Evolutionary conservation across 2,113 vertebrate genomes (phyloP).

Genomic region (Gasterosteus nipponicus): DNA sequence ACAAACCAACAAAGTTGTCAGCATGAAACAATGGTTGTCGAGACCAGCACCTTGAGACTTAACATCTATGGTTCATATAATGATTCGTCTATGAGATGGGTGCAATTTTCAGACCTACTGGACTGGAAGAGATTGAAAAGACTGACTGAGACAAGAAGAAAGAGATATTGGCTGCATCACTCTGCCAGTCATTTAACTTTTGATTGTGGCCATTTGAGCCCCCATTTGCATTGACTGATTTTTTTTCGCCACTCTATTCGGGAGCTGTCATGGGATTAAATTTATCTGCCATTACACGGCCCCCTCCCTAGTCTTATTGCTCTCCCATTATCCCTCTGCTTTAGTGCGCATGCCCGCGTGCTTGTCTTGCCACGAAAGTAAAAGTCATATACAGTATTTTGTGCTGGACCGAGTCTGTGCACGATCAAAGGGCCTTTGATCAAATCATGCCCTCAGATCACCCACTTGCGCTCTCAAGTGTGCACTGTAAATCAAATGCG

Average conservation of each 20-base stretch:
- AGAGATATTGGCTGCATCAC: constrained; percentile 15
- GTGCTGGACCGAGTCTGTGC: constrained; percentile 47
- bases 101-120: constrained; percentile 3
- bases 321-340: constrained; percentile 48
- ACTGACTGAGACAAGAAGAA: constrained; percentile 13
- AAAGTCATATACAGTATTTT: constrained; percentile 37
- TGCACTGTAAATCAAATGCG: constrained; percentile 18
- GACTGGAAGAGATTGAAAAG: background rate
- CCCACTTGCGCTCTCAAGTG: constrained; percentile 45
- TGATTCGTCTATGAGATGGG: constrained; percentile 4
- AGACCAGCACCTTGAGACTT: background rate
- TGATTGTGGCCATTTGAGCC: constrained; percentile 65
- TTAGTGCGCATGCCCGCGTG: background rate
- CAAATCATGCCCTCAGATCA: constrained; percentile 64
- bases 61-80: constrained; percentile 7
- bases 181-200: constrained; percentile 57
- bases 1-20: constrained; percentile 6
- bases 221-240: constrained; percentile 74
- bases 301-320: constrained; percentile 56
- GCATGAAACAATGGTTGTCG: constrained; percentile 1
- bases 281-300: constrained; percentile 66
- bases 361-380: constrained; percentile 1
- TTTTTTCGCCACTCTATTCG: constrained; percentile 61
- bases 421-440: constrained; percentile 75
- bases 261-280: constrained; percentile 71